Evolutionary conservation across 2,113 vertebrate species (phyloP).

Genomic region (Tiliqua scincoides): DNA sequence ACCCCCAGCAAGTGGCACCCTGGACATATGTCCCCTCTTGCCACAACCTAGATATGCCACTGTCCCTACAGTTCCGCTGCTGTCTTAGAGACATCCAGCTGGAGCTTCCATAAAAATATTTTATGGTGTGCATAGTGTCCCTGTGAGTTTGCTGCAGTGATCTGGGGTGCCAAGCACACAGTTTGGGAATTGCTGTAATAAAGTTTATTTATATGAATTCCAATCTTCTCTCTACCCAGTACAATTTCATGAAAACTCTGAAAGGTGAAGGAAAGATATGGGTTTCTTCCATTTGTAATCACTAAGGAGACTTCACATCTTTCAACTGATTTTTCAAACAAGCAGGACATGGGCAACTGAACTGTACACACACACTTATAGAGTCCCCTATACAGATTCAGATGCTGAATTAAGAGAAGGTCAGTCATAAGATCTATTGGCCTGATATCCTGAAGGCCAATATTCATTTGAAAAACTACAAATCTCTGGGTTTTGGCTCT

Average conservation of each 20-base stretch:
- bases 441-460: conserved; percentile 58
- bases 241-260: neutral
- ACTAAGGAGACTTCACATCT: neutral
- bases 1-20: too few relatives aligned
- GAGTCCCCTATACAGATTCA: neutral
- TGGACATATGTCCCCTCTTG: too few relatives aligned
- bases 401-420: conserved; percentile 52
- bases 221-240: neutral
- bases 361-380: neutral
- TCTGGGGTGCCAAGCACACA: too few relatives aligned
- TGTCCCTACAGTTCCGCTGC: too few relatives aligned
- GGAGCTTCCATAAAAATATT: too few relatives aligned
- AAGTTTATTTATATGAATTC: neutral
- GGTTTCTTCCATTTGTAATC: neutral
- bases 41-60: too few relatives aligned
- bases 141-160: too few relatives aligned
- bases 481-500: conserved; percentile 42
- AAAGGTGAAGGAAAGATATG: neutral
- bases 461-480: conserved; percentile 64
- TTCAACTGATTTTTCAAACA: neutral
- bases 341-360: neutral
- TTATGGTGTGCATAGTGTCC: too few relatives aligned
- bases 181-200: too few relatives aligned
- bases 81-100: too few relatives aligned
- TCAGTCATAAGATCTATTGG: conserved; percentile 55